Percentiles rank a stretch among this genome's conserved stretches.
phyloP scores from a whole-genome alignment of 2,797 vertebrate species.

The Takifugu rubripes region DNA sequence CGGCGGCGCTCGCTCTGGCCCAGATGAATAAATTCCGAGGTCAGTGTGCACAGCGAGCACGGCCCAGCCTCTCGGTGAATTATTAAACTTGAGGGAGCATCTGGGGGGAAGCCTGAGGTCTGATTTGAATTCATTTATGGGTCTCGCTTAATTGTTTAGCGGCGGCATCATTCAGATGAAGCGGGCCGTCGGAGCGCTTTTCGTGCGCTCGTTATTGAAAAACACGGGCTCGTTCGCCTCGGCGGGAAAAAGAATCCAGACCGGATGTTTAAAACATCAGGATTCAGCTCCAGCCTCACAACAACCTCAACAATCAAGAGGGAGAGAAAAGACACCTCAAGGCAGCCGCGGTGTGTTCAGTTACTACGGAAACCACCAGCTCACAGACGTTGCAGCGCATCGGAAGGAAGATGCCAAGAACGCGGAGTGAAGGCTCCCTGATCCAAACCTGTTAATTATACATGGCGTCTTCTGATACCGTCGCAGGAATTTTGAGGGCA shows the following conservation, averaged over 20 bases:
- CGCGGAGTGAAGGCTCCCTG: background rate
- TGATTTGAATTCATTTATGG: no score
- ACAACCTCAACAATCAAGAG: background rate
- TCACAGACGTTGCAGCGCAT: constrained; percentile 24
- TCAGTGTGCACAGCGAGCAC: constrained; percentile 1
- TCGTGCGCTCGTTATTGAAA: no score
- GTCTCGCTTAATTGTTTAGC: no score
- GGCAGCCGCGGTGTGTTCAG: constrained; percentile 38
- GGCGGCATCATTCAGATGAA: no score
- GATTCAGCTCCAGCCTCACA: background rate
- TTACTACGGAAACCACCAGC: constrained; percentile 49
- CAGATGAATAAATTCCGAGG: constrained; percentile 19
- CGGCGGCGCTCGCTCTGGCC: constrained; percentile 24
- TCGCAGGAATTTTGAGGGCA: constrained; percentile 60
- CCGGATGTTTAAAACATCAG: background rate
- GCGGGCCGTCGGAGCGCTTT: no score
- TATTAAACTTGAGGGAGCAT: background rate
- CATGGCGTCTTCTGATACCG: constrained; percentile 57
- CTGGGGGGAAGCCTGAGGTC: no score
- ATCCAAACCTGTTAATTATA: constrained; percentile 53
- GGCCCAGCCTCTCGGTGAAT: constrained; percentile 13
- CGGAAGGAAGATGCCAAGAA: background rate
- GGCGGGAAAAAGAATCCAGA: no score
- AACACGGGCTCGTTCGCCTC: no score
- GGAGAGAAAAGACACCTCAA: constrained; percentile 16